Base-by-base conservation (phyloP, 92 coral and sea anemone genomes). In the Umimayanthus chanpuru region DNA sequence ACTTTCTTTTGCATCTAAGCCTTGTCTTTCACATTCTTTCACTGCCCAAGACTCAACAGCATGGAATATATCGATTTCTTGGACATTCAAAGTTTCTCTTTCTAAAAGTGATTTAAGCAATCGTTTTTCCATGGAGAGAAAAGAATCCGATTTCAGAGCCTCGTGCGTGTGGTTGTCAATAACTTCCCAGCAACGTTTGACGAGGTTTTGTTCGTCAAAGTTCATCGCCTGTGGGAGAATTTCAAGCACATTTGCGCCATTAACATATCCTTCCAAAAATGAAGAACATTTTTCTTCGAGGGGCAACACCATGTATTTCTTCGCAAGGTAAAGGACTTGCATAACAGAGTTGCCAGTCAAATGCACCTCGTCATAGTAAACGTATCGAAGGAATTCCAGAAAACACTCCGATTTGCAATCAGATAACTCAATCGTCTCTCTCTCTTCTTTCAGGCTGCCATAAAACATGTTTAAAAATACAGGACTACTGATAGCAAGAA, bases 321-420 rank as follows among this genome's bases (percentile, higher is more conserved):
- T 91, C 2, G 94, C 94, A 71, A 91, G 81, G 77, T 91, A 91
- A 41, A 89, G 47, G 11, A 87, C 88, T 43, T 90, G 82, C 66
- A 26, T 47, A 38, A 80, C 84, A 11, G 65, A 50, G 44, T 74
- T 86, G 32, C 86, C 92, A 12, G 80, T 90, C 32, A 81, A 30
- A 28, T 81, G 64, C 28, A 81, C 86, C 50, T 81, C 76, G 28
- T 81, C 86, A 30, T 67, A 80, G 26, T 80, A 80, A 23, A 80
- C 7, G 12, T 50, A 80, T 23, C 84, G 84, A 50, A 80, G 84
- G 39, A 80, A 58, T 23, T 80, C 84, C 28, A 39, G 67, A 44
- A 80, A 80, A 80, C 39, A 12, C 56, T 80, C 84, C 23, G 66
- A 49, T 28, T 50, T 43, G 56, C 84, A 80, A 29, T 80, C 84